Conservation (phyloP, 2,113 vertebrate genomes). For the Leiothrix lutea region DNA sequence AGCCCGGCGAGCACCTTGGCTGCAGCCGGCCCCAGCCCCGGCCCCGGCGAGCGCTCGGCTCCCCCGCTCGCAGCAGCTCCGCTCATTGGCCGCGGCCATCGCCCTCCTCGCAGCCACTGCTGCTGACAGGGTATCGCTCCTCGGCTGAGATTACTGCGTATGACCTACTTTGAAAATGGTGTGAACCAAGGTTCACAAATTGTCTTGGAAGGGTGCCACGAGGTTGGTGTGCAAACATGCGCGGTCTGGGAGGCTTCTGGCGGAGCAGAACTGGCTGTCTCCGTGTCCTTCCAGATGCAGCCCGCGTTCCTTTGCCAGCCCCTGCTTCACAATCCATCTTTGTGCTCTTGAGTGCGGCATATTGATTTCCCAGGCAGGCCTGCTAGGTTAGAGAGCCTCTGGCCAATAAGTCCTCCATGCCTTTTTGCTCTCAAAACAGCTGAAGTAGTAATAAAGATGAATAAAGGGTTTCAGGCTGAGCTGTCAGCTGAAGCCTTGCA, state of each 20-base stretch:
- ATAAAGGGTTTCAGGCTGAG: constrained; percentile 76
- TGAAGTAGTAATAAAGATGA: constrained; percentile 82
- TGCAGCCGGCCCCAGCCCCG: background rate
- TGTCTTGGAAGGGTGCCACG: constrained; percentile 66
- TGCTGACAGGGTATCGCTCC: constrained; percentile 58
- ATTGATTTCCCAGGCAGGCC: constrained; percentile 72
- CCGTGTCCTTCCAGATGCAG: constrained; percentile 35
- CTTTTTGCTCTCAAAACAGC: constrained; percentile 68
- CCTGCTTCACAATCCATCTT: constrained; percentile 66
- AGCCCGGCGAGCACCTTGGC: constrained; percentile 40
- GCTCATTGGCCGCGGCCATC: constrained; percentile 8
- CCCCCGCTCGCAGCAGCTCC: background rate
- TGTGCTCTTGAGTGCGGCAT: constrained; percentile 56
- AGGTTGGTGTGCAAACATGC: constrained; percentile 49
- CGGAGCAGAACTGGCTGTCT: constrained; percentile 7
- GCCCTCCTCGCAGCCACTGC: constrained; percentile 38
- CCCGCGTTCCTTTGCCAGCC: background rate
- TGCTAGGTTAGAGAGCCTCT: constrained; percentile 58
- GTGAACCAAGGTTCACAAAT: constrained; percentile 75
- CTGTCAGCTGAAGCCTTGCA: constrained; percentile 74
- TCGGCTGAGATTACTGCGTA: constrained; percentile 59
- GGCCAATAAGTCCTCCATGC: constrained; percentile 77
- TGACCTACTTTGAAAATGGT: constrained; percentile 82
- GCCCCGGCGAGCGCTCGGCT: background rate
- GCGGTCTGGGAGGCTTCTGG: constrained; percentile 41